Percentiles rank a stretch among this genome's conserved stretches.
These are phyloP conservation scores for Calameuta filiformis DNA, from an alignment of 2,888 invertebrate genomes.

Conservation along the genomic window DNA sequence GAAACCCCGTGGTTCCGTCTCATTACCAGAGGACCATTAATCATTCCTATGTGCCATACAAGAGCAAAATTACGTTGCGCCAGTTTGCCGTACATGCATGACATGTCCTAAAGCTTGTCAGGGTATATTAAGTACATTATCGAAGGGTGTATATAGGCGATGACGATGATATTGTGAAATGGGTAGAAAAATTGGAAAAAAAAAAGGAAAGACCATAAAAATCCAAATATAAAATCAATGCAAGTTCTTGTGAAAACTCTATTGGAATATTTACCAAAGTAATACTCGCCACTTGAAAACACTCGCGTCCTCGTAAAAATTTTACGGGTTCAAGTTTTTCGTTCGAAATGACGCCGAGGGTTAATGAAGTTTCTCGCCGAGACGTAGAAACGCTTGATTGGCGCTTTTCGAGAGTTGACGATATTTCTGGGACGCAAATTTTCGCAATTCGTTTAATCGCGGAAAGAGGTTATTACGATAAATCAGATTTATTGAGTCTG, in stretches of 20 bases:
- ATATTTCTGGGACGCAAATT: background rate
- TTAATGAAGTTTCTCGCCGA: background rate
- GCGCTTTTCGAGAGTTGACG: background rate
- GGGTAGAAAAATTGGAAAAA: background rate
- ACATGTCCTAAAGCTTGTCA: background rate
- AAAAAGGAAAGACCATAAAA: background rate
- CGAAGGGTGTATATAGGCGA: background rate
- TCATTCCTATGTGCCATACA: background rate
- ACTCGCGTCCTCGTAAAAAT: background rate
- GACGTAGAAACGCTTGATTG: background rate
- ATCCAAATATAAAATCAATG: background rate
- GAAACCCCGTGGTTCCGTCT: background rate
- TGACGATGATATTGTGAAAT: background rate
- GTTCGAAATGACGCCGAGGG: background rate
- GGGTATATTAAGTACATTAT: background rate
- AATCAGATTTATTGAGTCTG: conserved; percentile 47
- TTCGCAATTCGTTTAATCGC: conserved; percentile 4
- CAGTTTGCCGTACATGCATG: background rate
- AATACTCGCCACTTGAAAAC: background rate
- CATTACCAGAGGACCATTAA: background rate
- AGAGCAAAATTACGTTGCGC: background rate
- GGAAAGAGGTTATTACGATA: conserved; percentile 49
- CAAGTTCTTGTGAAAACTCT: background rate
- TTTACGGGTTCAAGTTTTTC: background rate
- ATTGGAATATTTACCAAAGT: background rate